Conservation (phyloP, 2,888 invertebrate genomes). For the Hedychridium roseum region DNA sequence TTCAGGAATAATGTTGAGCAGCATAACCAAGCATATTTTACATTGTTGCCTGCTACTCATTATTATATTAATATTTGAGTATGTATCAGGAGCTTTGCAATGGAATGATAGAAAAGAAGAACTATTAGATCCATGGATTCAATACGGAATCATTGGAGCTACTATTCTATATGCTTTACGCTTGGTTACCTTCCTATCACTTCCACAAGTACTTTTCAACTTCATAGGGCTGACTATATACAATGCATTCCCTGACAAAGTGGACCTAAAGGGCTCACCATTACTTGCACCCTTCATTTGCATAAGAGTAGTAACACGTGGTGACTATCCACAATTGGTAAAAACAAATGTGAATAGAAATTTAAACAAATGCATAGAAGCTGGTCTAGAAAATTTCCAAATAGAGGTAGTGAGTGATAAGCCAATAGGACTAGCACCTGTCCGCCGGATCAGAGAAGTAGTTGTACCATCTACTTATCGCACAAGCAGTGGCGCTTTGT, state of each 20-base stretch:
- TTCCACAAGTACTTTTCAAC: slow-evolving; percentile 90
- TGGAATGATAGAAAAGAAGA: slow-evolving; percentile 60
- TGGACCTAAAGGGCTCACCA: slow-evolving; percentile 87
- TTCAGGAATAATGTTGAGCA: slow-evolving; percentile 66
- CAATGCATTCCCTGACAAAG: slow-evolving; percentile 94
- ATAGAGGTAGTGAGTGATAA: slow-evolving; percentile 97
- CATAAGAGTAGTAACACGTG: slow-evolving; percentile 92
- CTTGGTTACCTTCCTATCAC: slow-evolving; percentile 82
- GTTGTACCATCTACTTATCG: slow-evolving; percentile 88
- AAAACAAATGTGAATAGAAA: slow-evolving; percentile 86
- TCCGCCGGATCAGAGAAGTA: slow-evolving; percentile 84
- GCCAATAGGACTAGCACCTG: slow-evolving; percentile 77
- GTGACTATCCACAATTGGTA: slow-evolving; percentile 92
- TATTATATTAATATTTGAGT: slow-evolving; percentile 79
- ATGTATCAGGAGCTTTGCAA: slow-evolving; percentile 51
- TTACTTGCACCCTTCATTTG: slow-evolving; percentile 93
- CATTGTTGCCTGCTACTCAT: slow-evolving; percentile 80
- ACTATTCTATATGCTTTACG: slow-evolving; percentile 80
- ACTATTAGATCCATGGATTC: slow-evolving; percentile 80
- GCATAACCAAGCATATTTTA: slow-evolving; percentile 79
- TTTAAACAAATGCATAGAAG: slow-evolving; percentile 85
- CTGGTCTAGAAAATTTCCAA: slow-evolving; percentile 93
- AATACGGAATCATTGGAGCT: slow-evolving; percentile 81
- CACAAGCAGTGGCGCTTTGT: slow-evolving; percentile 90
- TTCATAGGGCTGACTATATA: slow-evolving; percentile 87